Conservation (phyloP, 2,113 vertebrate species). For the Rhea pennata region DNA sequence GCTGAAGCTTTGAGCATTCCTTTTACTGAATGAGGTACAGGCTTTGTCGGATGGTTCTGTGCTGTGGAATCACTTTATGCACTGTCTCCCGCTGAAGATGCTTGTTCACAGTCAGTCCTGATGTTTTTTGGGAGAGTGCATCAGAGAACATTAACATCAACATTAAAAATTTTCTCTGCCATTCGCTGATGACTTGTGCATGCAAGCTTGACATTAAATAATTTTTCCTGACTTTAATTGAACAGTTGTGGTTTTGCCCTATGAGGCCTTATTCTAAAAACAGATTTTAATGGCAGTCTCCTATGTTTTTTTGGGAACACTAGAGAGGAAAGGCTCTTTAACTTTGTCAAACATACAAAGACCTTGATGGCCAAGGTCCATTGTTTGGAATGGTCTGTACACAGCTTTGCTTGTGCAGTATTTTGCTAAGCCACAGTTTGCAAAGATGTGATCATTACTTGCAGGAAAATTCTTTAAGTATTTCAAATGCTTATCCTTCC, state of each 20-base stretch:
- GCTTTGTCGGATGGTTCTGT: not conserved
- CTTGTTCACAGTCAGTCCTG: not conserved
- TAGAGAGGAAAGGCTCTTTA: not conserved
- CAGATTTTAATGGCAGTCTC: not conserved
- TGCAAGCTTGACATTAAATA: not conserved
- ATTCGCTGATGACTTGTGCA: not conserved
- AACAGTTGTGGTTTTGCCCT: not conserved
- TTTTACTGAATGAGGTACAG: not conserved
- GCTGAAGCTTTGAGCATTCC: not conserved
- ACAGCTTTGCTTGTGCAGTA: not conserved
- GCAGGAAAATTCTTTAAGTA: not conserved
- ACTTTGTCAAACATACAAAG: not conserved
- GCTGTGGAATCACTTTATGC: not conserved
- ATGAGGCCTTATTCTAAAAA: not conserved
- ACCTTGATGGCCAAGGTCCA: not conserved
- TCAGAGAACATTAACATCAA: not conserved
- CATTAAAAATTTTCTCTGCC: not conserved
- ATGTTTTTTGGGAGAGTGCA: not conserved
- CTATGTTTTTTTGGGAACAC: not conserved
- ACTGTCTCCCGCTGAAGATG: not conserved
- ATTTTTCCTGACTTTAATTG: constrained; percentile 10
- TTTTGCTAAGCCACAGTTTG: not conserved
- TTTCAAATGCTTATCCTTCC: not conserved
- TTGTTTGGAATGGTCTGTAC: not conserved
- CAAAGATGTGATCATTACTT: not conserved